Conservation (phyloP, 2,797 vertebrate species). For the Pachyuromys duprasi region DNA sequence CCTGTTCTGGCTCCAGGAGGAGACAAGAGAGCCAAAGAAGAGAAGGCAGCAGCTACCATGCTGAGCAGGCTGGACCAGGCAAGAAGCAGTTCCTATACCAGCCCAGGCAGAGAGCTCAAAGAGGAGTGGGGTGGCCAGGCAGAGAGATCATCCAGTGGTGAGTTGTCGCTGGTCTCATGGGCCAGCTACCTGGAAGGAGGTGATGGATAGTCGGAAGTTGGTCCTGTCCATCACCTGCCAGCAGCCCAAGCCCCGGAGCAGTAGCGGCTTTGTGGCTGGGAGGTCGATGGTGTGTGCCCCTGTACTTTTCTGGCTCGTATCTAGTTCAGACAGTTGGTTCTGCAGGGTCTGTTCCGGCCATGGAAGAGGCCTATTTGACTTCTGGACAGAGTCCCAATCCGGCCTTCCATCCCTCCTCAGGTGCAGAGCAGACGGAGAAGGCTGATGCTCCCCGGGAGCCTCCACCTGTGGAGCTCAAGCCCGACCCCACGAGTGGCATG, state of each 20-base stretch:
- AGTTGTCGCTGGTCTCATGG: background rate
- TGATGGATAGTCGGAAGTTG: background rate
- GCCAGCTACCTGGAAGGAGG: background rate
- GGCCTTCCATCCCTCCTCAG: slow-evolving; percentile 3
- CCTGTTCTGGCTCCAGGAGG: slow-evolving; percentile 67
- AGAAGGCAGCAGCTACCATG: background rate
- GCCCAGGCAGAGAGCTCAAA: slow-evolving; percentile 62
- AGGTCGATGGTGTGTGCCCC: fast-evolving
- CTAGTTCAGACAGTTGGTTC: background rate
- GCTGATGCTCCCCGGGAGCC: background rate
- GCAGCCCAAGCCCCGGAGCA: background rate
- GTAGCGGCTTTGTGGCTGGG: background rate
- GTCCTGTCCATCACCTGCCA: background rate
- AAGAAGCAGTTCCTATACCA: background rate
- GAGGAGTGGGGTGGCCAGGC: slow-evolving; percentile 69
- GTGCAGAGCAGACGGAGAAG: slow-evolving; percentile 58
- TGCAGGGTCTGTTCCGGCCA: background rate
- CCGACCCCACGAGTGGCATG: slow-evolving; percentile 66
- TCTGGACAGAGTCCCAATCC: background rate
- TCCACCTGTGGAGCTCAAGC: fast-evolving
- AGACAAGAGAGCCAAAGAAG: slow-evolving; percentile 13
- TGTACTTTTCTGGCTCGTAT: background rate
- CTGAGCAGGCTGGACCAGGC: slow-evolving; percentile 32
- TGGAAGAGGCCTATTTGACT: background rate
- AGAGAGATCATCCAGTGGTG: background rate